Evolutionary conservation across 2,888 invertebrate species (phyloP), one percentile per base, ranked within the genome.

Genomic region (Ectemnius cavifrons): DNA sequence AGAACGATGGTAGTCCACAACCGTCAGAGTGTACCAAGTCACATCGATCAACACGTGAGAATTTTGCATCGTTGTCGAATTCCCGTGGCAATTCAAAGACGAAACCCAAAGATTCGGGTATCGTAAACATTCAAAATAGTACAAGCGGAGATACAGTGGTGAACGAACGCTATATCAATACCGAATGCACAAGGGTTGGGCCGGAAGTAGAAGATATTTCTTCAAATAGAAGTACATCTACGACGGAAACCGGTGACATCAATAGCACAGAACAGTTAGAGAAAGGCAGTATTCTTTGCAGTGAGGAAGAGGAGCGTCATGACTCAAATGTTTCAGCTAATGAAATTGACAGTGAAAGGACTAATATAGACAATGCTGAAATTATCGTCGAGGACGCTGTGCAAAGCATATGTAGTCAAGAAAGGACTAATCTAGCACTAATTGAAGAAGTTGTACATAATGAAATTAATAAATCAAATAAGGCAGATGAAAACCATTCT

Each of bases 1-100:
- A 78, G 59, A 60, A 64, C 2, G 79, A 82, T 16, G 77, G 73
- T 5, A 80, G 71, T 27, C 68, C 74, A 46, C 84, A 73, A 20
- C 77, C 63, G 14, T 4, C 13, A 0, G 73, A 82, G 61, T 20
- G 23, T 57, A 13, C 46, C 57, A 62, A 63, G 2, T 11, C 57
- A 11, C 67, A 14, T 60, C 73, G 75, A 1, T 4, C 58, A 5
- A 16, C 27, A 8, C 69, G 64, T 27, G 73, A 73, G 0, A 27
- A 8, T 59, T 59, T 18, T 0, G 14, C 20, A 5, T 58, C 68
- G 3, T 28, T 62, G 14, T 49, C 77, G 13, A 18, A 49, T 37
- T 52, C 66, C 23, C 72, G 69, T 8, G 70, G 28, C 16, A 73
- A 73, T 63, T 61, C 70, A 11, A 82, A 66, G 61, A 49, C 75